Conservation (phyloP, 1,140 invertebrate genomes). For the Brachionus plicatilis region DNA sequence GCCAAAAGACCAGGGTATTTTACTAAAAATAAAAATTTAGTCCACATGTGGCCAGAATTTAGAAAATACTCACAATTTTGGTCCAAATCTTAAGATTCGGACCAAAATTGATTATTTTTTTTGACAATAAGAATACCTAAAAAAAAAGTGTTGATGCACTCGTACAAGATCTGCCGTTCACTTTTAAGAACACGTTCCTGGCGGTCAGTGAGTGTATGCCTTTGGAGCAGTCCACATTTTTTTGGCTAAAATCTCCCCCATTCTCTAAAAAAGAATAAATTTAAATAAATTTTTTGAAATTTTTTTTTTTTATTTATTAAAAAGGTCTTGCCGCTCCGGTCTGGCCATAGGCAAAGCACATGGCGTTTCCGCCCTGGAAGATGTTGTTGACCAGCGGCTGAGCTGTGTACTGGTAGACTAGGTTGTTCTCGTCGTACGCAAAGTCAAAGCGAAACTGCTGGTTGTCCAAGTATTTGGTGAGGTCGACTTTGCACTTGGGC, state of each 20-base stretch:
- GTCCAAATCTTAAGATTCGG: slow-evolving; percentile 95
- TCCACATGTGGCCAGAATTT: no score
- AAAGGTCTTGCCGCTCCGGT: slow-evolving; percentile 86
- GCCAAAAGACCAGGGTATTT: slow-evolving; percentile 94
- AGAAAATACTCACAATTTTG: slow-evolving; percentile 67
- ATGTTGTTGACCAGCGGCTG: slow-evolving; percentile 86
- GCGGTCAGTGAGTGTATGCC: slow-evolving; percentile 66
- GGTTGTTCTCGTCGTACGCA: slow-evolving; percentile 95
- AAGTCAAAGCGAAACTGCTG: slow-evolving; percentile 98
- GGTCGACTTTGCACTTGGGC: slow-evolving; percentile 92
- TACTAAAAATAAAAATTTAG: slow-evolving; percentile 55
- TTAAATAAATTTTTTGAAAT: slow-evolving; percentile 35
- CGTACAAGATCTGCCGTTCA: slow-evolving; percentile 71
- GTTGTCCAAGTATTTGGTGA: slow-evolving; percentile 97
- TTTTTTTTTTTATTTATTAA: not conserved
- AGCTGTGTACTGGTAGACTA: slow-evolving; percentile 83
- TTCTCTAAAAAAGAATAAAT: slow-evolving; percentile 48
- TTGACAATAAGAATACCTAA: no score
- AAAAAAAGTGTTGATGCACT: no score
- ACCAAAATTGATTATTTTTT: slow-evolving; percentile 81
- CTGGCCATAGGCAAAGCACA: slow-evolving; percentile 95
- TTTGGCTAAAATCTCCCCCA: slow-evolving; percentile 57
- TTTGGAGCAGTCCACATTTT: slow-evolving; percentile 55
- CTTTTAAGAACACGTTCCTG: slow-evolving; percentile 78
- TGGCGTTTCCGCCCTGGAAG: slow-evolving; percentile 92